Conservation (phyloP, 1,140 invertebrate genomes). For the Neotoxoptera formosana region DNA sequence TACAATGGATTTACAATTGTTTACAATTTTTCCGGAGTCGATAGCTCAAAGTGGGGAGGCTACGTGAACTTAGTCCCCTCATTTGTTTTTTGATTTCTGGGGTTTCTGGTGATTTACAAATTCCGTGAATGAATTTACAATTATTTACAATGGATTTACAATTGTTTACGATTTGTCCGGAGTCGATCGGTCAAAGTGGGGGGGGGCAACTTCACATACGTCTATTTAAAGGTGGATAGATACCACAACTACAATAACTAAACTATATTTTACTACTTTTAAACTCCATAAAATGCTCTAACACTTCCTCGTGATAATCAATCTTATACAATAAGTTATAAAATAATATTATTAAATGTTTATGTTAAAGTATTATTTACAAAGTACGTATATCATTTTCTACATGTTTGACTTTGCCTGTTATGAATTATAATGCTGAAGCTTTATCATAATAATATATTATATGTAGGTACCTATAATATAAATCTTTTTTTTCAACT, state of each 20-base stretch:
- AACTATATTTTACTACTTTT: not conserved
- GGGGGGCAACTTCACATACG: no score
- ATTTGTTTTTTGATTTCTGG: no score
- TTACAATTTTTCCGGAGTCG: no score
- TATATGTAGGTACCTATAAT: not conserved
- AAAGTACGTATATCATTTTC: not conserved
- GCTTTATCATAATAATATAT: not conserved
- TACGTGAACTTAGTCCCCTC: no score
- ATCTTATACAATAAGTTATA: not conserved
- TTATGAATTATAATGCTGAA: not conserved
- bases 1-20: no score
- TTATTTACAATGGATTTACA: no score
- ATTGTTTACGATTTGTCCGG: no score
- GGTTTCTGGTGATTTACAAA: no score
- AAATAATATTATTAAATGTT: not conserved
- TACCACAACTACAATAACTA: not conserved
- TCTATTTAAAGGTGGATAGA: not conserved
- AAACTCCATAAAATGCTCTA: not conserved
- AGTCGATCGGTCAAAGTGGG: no score
- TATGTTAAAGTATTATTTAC: not conserved
- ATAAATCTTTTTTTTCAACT: not conserved
- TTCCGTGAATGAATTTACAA: no score
- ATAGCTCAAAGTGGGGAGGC: no score
- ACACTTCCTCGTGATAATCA: not conserved
- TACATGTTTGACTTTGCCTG: not conserved